phyloP scores from a whole-genome alignment of 2,888 invertebrate species.

The Lasiommata megera region DNA sequence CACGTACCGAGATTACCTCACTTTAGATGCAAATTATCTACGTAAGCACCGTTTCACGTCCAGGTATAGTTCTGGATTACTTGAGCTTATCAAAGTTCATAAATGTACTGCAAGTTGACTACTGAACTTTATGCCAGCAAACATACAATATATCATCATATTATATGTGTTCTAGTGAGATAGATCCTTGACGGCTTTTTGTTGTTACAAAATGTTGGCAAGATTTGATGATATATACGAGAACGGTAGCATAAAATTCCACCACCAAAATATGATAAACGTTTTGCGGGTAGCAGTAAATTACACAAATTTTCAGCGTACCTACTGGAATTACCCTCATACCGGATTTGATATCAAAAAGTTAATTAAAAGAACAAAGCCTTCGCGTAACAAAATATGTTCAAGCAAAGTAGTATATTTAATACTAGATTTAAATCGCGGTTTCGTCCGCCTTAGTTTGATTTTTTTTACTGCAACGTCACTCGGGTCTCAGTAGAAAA shows the following conservation, averaged over 20 bases:
- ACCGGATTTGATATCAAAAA: conserved; percentile 6
- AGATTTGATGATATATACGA: neutral
- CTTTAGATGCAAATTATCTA: conserved; percentile 68
- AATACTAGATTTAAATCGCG: too few relatives aligned
- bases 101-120: neutral
- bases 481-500: too few relatives aligned
- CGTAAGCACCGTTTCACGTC: conserved; percentile 42
- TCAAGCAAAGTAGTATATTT: neutral
- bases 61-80: neutral
- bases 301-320: conserved; percentile 4
- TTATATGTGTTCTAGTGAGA: too few relatives aligned
- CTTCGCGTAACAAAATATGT: neutral
- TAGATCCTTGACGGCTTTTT: neutral
- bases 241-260: neutral
- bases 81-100: neutral
- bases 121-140: too few relatives aligned
- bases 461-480: too few relatives aligned
- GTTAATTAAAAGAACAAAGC: conserved; percentile 4
- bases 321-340: neutral
- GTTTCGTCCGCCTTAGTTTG: too few relatives aligned
- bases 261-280: conserved; percentile 2
- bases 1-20: conserved; percentile 55
- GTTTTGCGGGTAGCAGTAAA: conserved; percentile 6
- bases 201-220: neutral
- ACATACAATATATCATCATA: too few relatives aligned